These are phyloP conservation scores for Rhinoderma darwinii DNA, from an alignment of 2,113 vertebrate genomes.

Conservation along the genomic window DNA sequence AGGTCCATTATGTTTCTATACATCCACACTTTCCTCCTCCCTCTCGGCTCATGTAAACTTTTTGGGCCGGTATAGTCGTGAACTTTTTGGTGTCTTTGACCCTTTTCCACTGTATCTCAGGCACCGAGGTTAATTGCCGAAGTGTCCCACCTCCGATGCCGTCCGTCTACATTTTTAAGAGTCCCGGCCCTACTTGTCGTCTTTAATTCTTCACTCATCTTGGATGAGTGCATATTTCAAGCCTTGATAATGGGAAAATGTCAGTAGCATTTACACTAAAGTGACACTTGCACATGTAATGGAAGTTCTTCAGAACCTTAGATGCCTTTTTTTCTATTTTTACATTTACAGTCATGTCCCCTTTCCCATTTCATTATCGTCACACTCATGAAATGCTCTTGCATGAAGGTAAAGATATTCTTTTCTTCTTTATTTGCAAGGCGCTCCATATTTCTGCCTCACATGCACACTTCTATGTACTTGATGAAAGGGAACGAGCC, in stretches of 20 bases:
- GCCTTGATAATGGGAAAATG: constrained; percentile 40
- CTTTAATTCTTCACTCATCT: constrained; percentile 39
- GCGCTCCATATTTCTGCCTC: constrained; percentile 16
- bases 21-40: not conserved
- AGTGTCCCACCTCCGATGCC: constrained; percentile 2
- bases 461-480: constrained; percentile 15
- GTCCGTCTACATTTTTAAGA: not conserved
- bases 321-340: constrained; percentile 41
- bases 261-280: constrained; percentile 39
- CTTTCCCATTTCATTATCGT: constrained; percentile 42
- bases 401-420: constrained; percentile 40
- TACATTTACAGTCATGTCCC: constrained; percentile 10
- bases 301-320: constrained; percentile 34
- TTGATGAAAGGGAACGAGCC: not conserved
- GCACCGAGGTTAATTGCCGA: constrained; percentile 1
- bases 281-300: constrained; percentile 47
- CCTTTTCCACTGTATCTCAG: not conserved
- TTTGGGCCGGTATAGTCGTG: not conserved
- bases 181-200: constrained; percentile 5
- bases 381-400: constrained; percentile 48
- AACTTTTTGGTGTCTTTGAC: constrained; percentile 19
- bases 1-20: not conserved
- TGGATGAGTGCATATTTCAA: constrained; percentile 46
- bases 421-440: constrained; percentile 22
- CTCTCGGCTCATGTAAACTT: not conserved